Percentiles rank a stretch among this genome's conserved stretches.
Evolutionary conservation across 1,140 invertebrate species (phyloP).

Genomic region (Cydia amplana): DNA sequence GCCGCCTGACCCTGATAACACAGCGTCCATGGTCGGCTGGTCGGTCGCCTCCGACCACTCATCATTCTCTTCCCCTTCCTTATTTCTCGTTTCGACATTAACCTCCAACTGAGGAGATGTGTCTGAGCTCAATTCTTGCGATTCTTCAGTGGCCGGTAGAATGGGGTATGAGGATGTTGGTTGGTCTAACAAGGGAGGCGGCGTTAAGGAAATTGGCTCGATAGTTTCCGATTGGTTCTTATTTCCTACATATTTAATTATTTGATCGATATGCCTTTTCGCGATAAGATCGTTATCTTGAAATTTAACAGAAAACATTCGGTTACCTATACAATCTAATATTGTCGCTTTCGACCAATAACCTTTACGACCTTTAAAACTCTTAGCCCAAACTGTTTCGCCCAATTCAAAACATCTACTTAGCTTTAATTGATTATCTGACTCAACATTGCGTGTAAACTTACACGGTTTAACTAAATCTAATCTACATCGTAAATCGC

Average conservation of each 20-base stretch:
- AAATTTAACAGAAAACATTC: slow-evolving; percentile 12
- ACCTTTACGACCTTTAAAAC: not conserved
- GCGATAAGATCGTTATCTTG: not conserved
- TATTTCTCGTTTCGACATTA: not conserved
- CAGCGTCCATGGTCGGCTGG: not conserved
- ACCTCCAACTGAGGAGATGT: too few species aligned
- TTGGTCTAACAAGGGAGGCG: not conserved
- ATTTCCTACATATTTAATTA: not conserved
- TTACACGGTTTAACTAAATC: slow-evolving; percentile 13
- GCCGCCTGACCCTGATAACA: not conserved
- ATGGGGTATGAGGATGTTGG: not conserved
- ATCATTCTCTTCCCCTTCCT: not conserved
- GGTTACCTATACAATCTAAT: not conserved
- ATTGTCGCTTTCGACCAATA: not conserved
- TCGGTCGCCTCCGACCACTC: not conserved
- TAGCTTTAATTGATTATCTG: not conserved
- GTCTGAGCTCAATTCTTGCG: not conserved
- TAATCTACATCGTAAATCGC: slow-evolving; percentile 18
- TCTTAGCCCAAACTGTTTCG: slow-evolving; percentile 21
- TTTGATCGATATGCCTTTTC: slow-evolving; percentile 24
- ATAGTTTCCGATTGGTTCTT: not conserved
- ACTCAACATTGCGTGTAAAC: not conserved
- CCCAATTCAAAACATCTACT: slow-evolving; percentile 13
- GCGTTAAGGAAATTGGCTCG: not conserved
- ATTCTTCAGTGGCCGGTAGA: not conserved